Conservation (phyloP, 2,888 invertebrate species). For the Acronicta leporina region DNA sequence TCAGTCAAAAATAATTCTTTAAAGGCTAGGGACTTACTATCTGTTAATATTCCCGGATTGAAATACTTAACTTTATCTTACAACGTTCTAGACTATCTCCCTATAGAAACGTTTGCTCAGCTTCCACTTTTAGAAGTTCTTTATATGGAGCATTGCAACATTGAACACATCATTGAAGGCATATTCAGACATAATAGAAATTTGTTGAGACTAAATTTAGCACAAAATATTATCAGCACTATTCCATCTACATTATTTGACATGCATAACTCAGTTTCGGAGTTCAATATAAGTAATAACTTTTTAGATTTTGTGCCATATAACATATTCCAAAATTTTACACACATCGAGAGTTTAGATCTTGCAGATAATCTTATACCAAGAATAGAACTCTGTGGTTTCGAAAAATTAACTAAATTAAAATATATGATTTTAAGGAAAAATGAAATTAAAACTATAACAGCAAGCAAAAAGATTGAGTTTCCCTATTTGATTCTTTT, state of each 20-base stretch:
- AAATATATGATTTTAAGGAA: conserved; percentile 80
- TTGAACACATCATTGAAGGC: conserved; percentile 91
- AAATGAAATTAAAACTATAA: conserved; percentile 81
- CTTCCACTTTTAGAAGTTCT: conserved; percentile 94
- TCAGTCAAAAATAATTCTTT: conserved; percentile 93
- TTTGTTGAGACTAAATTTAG: conserved; percentile 92
- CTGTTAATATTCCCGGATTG: conserved; percentile 93
- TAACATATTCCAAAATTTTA: conserved; percentile 92
- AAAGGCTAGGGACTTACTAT: conserved; percentile 91
- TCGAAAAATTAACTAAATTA: conserved; percentile 77
- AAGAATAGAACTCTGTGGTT: conserved; percentile 91
- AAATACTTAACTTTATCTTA: conserved; percentile 92
- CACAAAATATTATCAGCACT: conserved; percentile 91
- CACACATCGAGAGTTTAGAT: conserved; percentile 92
- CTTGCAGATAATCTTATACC: conserved; percentile 91
- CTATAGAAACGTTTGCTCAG: conserved; percentile 92
- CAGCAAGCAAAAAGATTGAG: conserved; percentile 76
- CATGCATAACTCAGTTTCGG: conserved; percentile 91
- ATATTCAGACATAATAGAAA: conserved; percentile 93
- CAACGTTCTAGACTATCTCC: conserved; percentile 94
- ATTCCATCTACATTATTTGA: conserved; percentile 92
- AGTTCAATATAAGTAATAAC: conserved; percentile 93
- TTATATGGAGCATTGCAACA: conserved; percentile 91
- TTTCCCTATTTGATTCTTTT: conserved; percentile 75
- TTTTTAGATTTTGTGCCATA: conserved; percentile 93